A percentile compares a stretch with the other conserved stretches of the same genome.
These are phyloP conservation scores for Leptoclinus maculatus DNA, from an alignment of 2,797 vertebrate genomes.

Conservation along the genomic window DNA sequence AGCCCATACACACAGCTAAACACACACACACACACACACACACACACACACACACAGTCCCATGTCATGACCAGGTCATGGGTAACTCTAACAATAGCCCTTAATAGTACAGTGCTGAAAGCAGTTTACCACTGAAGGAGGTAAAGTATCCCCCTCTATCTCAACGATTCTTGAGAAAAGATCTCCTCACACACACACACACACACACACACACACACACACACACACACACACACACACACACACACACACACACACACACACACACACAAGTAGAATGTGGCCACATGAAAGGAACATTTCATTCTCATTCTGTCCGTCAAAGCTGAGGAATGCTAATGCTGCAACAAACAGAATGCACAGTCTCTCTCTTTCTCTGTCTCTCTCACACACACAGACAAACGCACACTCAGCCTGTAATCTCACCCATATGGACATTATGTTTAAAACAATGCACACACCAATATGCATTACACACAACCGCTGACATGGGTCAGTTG, in stretches of 20 bases:
- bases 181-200: slow-evolving; percentile 13
- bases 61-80: slow-evolving; percentile 62
- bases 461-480: slow-evolving; percentile 35
- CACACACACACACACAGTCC: slow-evolving; percentile 17
- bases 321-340: slow-evolving; percentile 63
- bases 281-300: slow-evolving; percentile 65
- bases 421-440: slow-evolving; percentile 8
- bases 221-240: background rate
- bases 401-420: background rate
- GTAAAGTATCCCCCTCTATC: slow-evolving; percentile 51
- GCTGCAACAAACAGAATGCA: slow-evolving; percentile 27
- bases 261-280: slow-evolving; percentile 20
- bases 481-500: slow-evolving; percentile 34
- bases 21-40: slow-evolving; percentile 21
- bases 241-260: background rate
- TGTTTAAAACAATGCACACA: slow-evolving; percentile 32
- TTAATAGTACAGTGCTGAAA: slow-evolving; percentile 68
- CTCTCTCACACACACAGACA: background rate
- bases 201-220: slow-evolving; percentile 12
- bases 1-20: slow-evolving; percentile 39
- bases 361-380: background rate
- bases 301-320: slow-evolving; percentile 56
- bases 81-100: slow-evolving; percentile 66
- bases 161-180: slow-evolving; percentile 50
- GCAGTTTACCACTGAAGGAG: slow-evolving; percentile 55